Percentiles rank a stretch among this genome's conserved stretches.
Conservation (phyloP, 2,888 invertebrate species). For the Hemistola chrysoprasaria region DNA sequence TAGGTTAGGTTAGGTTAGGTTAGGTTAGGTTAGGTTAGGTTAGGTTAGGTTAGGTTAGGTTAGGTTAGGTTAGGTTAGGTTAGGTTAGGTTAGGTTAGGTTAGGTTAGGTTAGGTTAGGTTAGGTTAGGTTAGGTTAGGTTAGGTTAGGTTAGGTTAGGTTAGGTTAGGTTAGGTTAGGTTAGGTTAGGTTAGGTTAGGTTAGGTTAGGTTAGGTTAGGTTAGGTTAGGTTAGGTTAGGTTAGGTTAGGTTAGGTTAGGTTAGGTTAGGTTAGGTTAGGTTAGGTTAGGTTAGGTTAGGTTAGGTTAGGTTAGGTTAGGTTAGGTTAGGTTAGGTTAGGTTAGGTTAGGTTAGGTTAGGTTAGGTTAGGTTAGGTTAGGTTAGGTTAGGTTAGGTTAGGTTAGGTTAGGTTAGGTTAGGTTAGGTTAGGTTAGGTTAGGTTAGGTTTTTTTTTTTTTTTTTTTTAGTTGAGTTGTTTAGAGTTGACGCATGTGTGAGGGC, state of each 20-base stretch:
- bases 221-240: constrained; percentile 20
- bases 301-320: constrained; percentile 15
- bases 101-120: constrained; percentile 17
- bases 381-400: constrained; percentile 22
- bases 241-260: constrained; percentile 18
- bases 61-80: constrained; percentile 10
- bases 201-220: constrained; percentile 20
- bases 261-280: constrained; percentile 12
- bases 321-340: constrained; percentile 19
- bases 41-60: constrained; percentile 19
- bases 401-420: constrained; percentile 19
- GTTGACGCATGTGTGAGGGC: no score
- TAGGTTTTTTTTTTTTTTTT: no score
- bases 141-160: constrained; percentile 15
- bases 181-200: constrained; percentile 22
- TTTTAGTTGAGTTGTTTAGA: no score
- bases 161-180: constrained; percentile 25
- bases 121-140: constrained; percentile 16
- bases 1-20: constrained; percentile 20
- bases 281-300: constrained; percentile 8
- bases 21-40: constrained; percentile 20
- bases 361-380: constrained; percentile 19
- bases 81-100: constrained; percentile 16
- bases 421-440: constrained; percentile 23
- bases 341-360: constrained; percentile 23